Conservation (phyloP, 2,113 vertebrate genomes). For the Sarotherodon lohbergeri region DNA sequence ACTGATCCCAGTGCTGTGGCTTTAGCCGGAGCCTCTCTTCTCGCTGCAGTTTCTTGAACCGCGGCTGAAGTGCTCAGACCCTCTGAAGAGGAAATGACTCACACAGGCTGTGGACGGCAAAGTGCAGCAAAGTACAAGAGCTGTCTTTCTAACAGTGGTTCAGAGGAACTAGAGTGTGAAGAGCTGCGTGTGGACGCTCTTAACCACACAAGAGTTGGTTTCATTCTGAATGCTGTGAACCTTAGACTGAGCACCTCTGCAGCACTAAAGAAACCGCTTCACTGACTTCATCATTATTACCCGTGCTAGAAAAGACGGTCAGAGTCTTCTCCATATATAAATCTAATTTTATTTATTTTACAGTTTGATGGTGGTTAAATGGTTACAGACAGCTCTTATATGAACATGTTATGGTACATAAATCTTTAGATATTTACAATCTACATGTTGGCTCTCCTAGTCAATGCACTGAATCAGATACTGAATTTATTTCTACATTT, state of each 20-base stretch:
- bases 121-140: not conserved
- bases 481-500: not conserved
- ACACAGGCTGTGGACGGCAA: not conserved
- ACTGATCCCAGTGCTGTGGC: no score
- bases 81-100: conserved; percentile 15
- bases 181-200: not conserved
- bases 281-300: not conserved
- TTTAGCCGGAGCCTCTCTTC: not conserved
- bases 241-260: not conserved
- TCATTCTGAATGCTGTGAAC: not conserved
- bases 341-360: not conserved
- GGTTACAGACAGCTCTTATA: not conserved
- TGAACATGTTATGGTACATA: not conserved
- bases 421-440: not conserved
- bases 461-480: not conserved
- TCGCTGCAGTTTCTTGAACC: not conserved
- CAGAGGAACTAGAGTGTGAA: not conserved
- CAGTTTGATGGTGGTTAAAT: not conserved
- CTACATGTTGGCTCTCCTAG: not conserved
- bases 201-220: not conserved
- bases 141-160: not conserved
- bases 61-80: not conserved
- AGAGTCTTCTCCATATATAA: not conserved
- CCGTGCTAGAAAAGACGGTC: not conserved
- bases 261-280: not conserved